A percentile compares a stretch with the other conserved stretches of the same genome.
These are phyloP conservation scores for Hydra vulgaris DNA, from an alignment of 30 jellyfish, hydroid and myxozoan genomes.

Conservation along the genomic window DNA sequence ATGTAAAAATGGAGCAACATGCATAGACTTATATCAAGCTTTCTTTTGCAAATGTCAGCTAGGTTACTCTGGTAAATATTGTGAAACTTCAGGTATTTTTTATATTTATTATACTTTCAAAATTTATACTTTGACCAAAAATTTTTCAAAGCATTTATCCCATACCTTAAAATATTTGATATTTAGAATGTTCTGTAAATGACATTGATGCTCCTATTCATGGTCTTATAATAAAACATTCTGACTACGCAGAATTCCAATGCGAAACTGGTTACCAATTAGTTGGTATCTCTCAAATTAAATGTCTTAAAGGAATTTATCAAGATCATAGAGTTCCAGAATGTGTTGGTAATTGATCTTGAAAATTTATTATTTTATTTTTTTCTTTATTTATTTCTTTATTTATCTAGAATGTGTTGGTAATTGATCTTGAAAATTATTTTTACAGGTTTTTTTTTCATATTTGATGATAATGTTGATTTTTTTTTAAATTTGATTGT, in stretches of 20 bases:
- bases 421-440: too few species aligned
- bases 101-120: not conserved
- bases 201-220: slow-evolving; percentile 62
- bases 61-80: slow-evolving; percentile 62
- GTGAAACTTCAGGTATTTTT: slow-evolving; percentile 35
- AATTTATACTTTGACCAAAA: too few species aligned
- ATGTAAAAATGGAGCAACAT: slow-evolving; percentile 74
- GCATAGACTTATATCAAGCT: slow-evolving; percentile 59
- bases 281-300: slow-evolving; percentile 24
- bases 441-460: not conserved
- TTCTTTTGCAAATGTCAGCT: slow-evolving; percentile 60
- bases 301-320: slow-evolving; percentile 60
- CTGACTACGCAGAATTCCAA: slow-evolving; percentile 25
- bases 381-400: too few species aligned
- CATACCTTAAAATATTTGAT: not conserved
- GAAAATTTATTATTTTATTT: too few species aligned
- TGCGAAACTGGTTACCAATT: slow-evolving; percentile 55
- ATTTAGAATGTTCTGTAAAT: slow-evolving; percentile 8
- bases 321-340: slow-evolving; percentile 15
- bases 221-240: slow-evolving; percentile 26
- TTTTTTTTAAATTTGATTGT: too few species aligned
- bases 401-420: slow-evolving; percentile 62
- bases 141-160: not conserved
- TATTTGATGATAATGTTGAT: not conserved
- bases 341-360: slow-evolving; percentile 60